Evolutionary conservation across 1,140 invertebrate species (phyloP), one percentile per base, ranked within the genome.

Genomic region (Himalopsyche phryganea): DNA sequence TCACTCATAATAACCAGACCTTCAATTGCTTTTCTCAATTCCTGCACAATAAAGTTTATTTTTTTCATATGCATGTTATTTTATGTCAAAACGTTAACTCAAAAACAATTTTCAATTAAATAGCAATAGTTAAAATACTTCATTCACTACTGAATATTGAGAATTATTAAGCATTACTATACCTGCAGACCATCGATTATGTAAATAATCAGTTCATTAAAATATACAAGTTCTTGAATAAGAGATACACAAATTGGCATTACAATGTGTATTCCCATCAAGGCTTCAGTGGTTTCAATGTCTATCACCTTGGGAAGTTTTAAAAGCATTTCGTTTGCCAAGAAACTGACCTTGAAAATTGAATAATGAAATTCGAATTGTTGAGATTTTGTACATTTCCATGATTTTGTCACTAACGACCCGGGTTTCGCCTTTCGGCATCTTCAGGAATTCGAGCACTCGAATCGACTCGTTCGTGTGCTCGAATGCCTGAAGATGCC

Each of bases 1-100:
- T 84, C 74, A 1, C 89, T 91, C 90, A 95, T 93, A 1, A 93
- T 83, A 7, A 92, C 85, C 40, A 91, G 71, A 17, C 91, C 91
- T 68, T 86, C 82, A 45, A 94, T 92, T 5, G 86, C 89, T 57
- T 84, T 86, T 63, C 87, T 83, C 11, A 93, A 71, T 41, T 91
- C 85, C 60, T 80, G 67, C 17, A 90, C 70, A 33, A 82, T 85
- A 4, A 61, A 11, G 6, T 53, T 23, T 20, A 23, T 7, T 53
- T 17, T 81, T 80, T 77, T 7, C n/a, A 7, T 35, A 35, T 35
- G 6, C 33, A 35, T n/a, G 33, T 35, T 35, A 7, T 35, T 35
- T 35, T 35, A 35, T 35, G 6, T 35, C 33, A 35, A 35, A 7
- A 7, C 33, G n/a, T 35, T 7, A 6, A 35, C 6, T 7, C 6